phyloP scores from a whole-genome alignment of 2,113 vertebrate species.

The Rhea americana region DNA sequence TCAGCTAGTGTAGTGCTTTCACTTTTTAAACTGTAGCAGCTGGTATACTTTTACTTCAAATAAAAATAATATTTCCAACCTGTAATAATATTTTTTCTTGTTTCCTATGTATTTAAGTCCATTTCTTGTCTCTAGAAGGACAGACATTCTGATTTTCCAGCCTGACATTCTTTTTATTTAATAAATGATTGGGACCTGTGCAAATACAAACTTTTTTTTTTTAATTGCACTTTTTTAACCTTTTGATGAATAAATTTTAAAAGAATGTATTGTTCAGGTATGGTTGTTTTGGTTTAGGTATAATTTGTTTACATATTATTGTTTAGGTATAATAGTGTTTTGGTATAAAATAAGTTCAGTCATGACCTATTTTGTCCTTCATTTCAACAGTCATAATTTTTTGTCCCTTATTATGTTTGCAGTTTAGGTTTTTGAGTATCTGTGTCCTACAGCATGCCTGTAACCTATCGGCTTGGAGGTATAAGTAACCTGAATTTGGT shows the following conservation, averaged over 20 bases:
- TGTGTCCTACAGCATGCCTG: background rate
- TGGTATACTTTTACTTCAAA: background rate
- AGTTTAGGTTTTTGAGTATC: background rate
- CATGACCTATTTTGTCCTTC: background rate
- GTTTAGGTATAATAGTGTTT: background rate
- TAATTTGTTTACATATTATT: background rate
- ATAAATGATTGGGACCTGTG: fast-evolving
- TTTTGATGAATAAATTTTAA: background rate
- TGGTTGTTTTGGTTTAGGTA: background rate
- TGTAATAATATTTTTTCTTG: background rate
- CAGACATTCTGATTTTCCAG: background rate
- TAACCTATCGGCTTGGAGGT: background rate
- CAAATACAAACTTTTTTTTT: background rate
- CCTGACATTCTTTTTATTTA: background rate
- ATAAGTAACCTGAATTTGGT: background rate
- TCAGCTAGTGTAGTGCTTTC: background rate
- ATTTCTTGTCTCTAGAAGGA: background rate
- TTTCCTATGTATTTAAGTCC: background rate
- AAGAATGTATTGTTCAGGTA: background rate
- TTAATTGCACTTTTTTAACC: background rate
- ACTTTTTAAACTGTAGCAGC: background rate
- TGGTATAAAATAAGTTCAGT: background rate
- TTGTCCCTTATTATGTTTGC: background rate
- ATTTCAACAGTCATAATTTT: background rate
- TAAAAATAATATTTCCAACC: background rate